Conservation (phyloP, 2,888 invertebrate species). For the Proisotoma minuta region DNA sequence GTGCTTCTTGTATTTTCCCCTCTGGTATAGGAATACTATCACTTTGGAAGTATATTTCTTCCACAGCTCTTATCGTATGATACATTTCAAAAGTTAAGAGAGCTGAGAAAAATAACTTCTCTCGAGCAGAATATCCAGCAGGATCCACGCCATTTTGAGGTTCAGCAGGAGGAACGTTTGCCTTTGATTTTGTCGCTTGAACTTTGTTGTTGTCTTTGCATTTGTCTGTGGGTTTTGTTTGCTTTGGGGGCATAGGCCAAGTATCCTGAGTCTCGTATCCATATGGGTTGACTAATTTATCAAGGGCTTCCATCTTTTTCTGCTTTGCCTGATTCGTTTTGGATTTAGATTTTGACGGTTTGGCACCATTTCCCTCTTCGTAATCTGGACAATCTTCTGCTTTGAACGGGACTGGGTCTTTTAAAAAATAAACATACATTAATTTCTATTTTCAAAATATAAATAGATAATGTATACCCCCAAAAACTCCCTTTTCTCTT, state of each 20-base stretch:
- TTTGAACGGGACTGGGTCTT: conserved; percentile 9
- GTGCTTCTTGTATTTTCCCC: conserved; percentile 4
- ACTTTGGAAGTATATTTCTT: conserved; percentile 27
- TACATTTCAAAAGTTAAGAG: conserved; percentile 42
- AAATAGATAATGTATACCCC: conserved; percentile 4
- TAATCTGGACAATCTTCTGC: background rate
- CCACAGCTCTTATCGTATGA: conserved; percentile 31
- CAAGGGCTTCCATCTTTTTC: conserved; percentile 3
- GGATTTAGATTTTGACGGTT: background rate
- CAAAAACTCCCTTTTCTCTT: conserved; percentile 20
- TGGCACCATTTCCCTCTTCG: background rate
- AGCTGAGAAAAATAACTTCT: conserved; percentile 39
- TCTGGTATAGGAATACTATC: conserved; percentile 30
- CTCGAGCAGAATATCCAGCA: conserved; percentile 19
- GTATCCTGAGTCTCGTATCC: background rate
- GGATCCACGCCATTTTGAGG: background rate
- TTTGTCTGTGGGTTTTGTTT: conserved; percentile 4
- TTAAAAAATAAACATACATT: background rate
- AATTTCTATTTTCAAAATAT: background rate
- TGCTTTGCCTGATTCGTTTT: background rate
- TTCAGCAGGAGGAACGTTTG: background rate
- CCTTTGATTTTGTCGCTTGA: background rate
- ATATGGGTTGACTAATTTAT: conserved; percentile 10
- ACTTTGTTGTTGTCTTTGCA: background rate
- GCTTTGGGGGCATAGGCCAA: conserved; percentile 12